Base-by-base conservation (phyloP, 2,797 vertebrate species). In the Halcyon smyrnensis region DNA sequence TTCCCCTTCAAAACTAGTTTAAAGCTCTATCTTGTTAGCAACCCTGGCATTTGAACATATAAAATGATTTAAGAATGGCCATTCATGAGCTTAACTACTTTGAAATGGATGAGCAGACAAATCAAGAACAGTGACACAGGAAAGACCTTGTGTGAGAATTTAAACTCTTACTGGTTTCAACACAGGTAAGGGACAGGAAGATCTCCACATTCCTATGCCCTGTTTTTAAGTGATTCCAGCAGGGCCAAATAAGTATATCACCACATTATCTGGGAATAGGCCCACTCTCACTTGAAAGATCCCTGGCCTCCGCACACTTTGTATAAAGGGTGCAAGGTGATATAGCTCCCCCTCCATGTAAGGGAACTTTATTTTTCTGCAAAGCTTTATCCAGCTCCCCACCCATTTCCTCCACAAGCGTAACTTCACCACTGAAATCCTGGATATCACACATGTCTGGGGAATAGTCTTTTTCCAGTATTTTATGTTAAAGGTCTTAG, bases 331-430 rank as follows among this genome's bases (percentile, higher is more conserved):
- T 2, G 4, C 5, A 37, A 80, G 14, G 25, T 80, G 9, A 37
- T 78, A 14, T 8, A 24, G 23, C 11, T 60, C 11, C 5, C 3
- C 12, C 9, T 46, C 45, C 1, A 5, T 20, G 16, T 12, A 56
- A 70, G 5, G 11, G 30, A 27, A 60, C 11, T 43, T 70, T n/a
- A 8, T 69, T 16, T 43, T 63, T 91, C 34, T 71, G 14, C 25
- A 87, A 9, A 46, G 5, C 15, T 34, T 20, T 39, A 23, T 43
- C 7, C 8, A 19, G 4, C 6, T 84, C 30, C 11, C 30, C 19
- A 59, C 9, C 2, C 12, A 24, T 67, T 79, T 53, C 4, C 6
- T 4, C 17, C 3, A 3, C 8, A 75, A 75, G 1, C 4, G 1
- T 23, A 82, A 30, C 8, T 71, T 19, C 43, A 27, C 10, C 51